These are phyloP conservation scores for Ceratitis capitata DNA, from an alignment of 1,140 invertebrate species.

Conservation along the genomic window DNA sequence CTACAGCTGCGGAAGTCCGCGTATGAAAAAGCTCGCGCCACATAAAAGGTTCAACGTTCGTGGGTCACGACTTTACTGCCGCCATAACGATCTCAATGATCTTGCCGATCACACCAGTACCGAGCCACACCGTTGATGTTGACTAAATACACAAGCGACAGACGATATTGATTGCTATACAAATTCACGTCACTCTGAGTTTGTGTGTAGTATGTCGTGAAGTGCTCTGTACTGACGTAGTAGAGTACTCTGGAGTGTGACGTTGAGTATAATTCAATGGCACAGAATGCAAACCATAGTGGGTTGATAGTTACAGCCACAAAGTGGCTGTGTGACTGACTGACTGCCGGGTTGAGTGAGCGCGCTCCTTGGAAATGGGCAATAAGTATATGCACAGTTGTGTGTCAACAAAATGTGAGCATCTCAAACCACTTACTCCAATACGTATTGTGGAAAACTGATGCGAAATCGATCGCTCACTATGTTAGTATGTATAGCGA, in stretches of 20 bases:
- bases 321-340: not conserved
- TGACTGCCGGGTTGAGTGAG: too few species aligned
- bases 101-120: not conserved
- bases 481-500: not conserved
- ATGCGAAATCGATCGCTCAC: not conserved
- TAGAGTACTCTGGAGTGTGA: conserved; percentile 2
- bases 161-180: not conserved
- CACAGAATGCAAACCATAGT: not conserved
- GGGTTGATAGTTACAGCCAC: not conserved
- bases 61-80: conserved; percentile 41
- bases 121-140: not conserved
- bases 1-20: conserved; percentile 37
- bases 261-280: conserved; percentile 33
- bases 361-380: not conserved
- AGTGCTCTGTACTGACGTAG: not conserved
- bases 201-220: not conserved
- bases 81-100: conserved; percentile 15
- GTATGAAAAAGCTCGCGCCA: not conserved
- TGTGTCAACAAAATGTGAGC: not conserved
- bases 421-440: too few species aligned
- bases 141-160: conserved; percentile 12
- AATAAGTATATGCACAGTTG: conserved; percentile 24
- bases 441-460: not conserved
- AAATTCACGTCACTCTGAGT: not conserved
- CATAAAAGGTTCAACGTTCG: conserved; percentile 40